A percentile compares a stretch with the other conserved stretches of the same genome.
Evolutionary conservation across 2,113 vertebrate species (phyloP).

Genomic region (Petroica traversi): DNA sequence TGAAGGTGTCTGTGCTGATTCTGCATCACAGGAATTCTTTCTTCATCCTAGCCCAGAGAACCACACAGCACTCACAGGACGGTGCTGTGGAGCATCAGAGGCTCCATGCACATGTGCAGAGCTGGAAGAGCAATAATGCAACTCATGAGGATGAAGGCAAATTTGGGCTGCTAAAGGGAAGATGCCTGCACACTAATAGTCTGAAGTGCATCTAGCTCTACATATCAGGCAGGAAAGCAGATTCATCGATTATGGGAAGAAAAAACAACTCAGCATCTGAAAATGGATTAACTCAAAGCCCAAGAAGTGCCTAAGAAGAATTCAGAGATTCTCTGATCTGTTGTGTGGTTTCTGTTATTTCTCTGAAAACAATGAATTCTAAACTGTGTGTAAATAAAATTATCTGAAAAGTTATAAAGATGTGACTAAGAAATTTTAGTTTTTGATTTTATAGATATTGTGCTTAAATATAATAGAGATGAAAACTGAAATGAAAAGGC

Average conservation of each 20-base stretch:
- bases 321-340: neutral
- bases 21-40: neutral
- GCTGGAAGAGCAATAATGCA: neutral
- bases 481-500: neutral
- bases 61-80: neutral
- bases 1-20: neutral
- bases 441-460: neutral
- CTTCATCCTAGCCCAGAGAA: neutral
- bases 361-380: neutral
- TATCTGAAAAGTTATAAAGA: neutral
- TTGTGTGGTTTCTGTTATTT: neutral
- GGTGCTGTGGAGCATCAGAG: neutral
- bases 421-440: neutral
- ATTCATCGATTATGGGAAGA: neutral
- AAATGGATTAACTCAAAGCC: neutral
- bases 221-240: neutral
- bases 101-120: neutral
- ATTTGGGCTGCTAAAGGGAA: accelerated
- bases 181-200: neutral
- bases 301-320: neutral
- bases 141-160: neutral
- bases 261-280: neutral
- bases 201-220: neutral
- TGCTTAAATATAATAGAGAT: neutral
- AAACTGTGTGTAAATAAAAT: neutral